phyloP scores from a whole-genome alignment of 2,888 invertebrate species.

The Heliconius charithonia region DNA sequence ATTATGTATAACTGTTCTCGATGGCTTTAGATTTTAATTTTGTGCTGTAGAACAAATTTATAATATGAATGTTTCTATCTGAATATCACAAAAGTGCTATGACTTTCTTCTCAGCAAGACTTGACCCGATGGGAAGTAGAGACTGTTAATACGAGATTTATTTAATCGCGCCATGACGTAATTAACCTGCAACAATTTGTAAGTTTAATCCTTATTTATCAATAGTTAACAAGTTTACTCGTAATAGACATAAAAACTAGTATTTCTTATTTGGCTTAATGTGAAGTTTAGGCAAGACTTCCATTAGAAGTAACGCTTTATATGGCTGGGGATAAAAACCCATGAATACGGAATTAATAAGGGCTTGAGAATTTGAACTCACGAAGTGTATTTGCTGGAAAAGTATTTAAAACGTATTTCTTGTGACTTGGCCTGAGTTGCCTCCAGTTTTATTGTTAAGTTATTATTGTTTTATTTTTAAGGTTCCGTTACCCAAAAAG shows the following conservation, averaged over 20 bases:
- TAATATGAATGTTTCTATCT: not conserved
- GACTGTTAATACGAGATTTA: not conserved
- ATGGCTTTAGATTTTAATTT: not conserved
- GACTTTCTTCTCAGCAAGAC: not conserved
- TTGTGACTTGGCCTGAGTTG: not conserved
- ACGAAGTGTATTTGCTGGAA: not conserved
- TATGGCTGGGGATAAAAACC: constrained; percentile 17
- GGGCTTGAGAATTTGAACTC: constrained; percentile 16
- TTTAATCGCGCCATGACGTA: constrained; percentile 1
- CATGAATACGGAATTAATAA: constrained; percentile 21
- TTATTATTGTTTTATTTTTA: not conserved
- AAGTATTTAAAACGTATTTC: not conserved
- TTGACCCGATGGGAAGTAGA: not conserved
- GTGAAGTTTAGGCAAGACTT: constrained; percentile 28
- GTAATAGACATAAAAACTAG: constrained; percentile 37
- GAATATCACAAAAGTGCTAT: no score
- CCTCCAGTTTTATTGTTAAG: not conserved
- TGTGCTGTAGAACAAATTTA: not conserved
- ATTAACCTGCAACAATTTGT: constrained; percentile 21
- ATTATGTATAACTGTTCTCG: no score
- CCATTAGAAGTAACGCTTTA: constrained; percentile 35
- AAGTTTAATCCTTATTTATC: constrained; percentile 31
- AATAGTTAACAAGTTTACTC: constrained; percentile 38
- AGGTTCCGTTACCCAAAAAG: not conserved
- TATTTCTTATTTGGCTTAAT: constrained; percentile 40